Evolutionary conservation across 2,888 invertebrate species (phyloP).

Genomic region (Elysia crispata): DNA sequence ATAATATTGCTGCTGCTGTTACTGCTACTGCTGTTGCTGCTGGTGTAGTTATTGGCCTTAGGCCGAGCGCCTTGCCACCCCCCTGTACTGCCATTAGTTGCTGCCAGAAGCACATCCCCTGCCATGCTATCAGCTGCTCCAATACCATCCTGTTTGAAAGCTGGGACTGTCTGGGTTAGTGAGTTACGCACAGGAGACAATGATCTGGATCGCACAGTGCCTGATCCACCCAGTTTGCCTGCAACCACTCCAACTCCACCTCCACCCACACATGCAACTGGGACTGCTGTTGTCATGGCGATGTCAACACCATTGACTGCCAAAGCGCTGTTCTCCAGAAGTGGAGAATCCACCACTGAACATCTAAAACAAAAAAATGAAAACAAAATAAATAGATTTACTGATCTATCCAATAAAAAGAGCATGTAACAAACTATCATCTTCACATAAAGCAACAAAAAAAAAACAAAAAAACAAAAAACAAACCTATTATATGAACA

Average conservation of each 20-base stretch:
- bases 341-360: too few species aligned
- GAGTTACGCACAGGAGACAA: conserved; percentile 52
- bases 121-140: background rate
- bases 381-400: too few species aligned
- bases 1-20: conserved; percentile 21
- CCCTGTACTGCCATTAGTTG: conserved; percentile 37
- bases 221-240: conserved; percentile 41
- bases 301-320: too few species aligned
- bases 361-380: too few species aligned
- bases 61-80: conserved; percentile 54
- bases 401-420: background rate
- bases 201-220: conserved; percentile 48
- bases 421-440: background rate
- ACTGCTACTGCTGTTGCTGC: conserved; percentile 12
- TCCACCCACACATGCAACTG: too few species aligned
- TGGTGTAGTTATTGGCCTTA: conserved; percentile 46
- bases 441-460: background rate
- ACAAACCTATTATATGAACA: background rate
- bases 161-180: conserved; percentile 48
- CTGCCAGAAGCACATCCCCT: background rate
- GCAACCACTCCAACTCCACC: background rate
- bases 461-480: background rate
- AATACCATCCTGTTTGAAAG: conserved; percentile 43
- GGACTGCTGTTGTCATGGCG: too few species aligned
- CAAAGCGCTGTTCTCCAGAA: too few species aligned